Percentiles rank a stretch among this genome's conserved stretches.
phyloP scores from a whole-genome alignment of 2,888 invertebrate species.

The Temnothorax rugatulus region DNA sequence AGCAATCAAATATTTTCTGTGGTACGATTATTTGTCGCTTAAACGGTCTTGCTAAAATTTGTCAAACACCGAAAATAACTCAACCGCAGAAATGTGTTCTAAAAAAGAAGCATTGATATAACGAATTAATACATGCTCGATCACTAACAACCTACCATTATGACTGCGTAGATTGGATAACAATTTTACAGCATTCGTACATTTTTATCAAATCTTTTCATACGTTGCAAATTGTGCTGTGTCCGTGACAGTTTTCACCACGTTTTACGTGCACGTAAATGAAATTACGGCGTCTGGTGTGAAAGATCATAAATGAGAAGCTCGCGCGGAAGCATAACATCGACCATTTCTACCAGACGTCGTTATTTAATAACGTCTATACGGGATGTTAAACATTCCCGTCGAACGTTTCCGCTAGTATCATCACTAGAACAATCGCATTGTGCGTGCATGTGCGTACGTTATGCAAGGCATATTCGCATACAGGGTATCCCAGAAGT shows the following conservation, averaged over 20 bases:
- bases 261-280: conserved; percentile 40
- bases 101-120: not conserved
- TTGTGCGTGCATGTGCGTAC: conserved; percentile 51
- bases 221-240: not conserved
- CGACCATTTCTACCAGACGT: conserved; percentile 34
- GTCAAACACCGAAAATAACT: not conserved
- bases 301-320: conserved; percentile 25
- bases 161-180: not conserved
- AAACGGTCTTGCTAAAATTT: not conserved
- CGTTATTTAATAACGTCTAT: conserved; percentile 21
- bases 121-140: conserved; percentile 26
- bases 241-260: not conserved
- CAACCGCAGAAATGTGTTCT: not conserved
- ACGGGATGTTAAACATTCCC: conserved; percentile 27
- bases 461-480: conserved; percentile 46
- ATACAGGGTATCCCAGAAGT: conserved; percentile 44
- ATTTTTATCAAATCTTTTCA: not conserved
- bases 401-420: conserved; percentile 43
- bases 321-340: conserved; percentile 25
- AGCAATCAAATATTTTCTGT: not conserved
- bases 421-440: conserved; percentile 17
- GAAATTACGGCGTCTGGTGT: conserved; percentile 35
- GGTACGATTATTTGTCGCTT: not conserved
- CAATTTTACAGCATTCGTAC: not conserved
- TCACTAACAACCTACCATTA: conserved; percentile 12